Percentiles rank a stretch among this genome's conserved stretches.
Conservation (phyloP, 1,140 invertebrate species). For the Oryctes rhinoceros region DNA sequence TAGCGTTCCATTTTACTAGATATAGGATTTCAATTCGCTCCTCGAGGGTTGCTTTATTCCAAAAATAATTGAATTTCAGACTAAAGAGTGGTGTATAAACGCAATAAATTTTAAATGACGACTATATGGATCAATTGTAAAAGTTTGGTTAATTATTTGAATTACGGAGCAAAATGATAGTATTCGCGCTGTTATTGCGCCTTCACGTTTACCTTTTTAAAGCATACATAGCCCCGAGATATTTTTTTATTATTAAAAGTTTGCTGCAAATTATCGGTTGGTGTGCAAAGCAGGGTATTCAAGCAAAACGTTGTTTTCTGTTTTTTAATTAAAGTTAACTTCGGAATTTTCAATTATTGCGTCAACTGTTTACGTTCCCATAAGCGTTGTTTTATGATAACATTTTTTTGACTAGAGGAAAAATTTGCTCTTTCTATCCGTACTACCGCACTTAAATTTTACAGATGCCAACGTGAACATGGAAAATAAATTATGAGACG, state of each 20-base stretch:
- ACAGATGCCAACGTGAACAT: not conserved
- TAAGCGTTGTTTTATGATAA: not conserved
- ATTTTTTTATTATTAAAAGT: slow-evolving; percentile 1
- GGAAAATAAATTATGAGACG: too few relatives aligned
- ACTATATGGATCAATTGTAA: not conserved
- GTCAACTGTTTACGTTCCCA: not conserved
- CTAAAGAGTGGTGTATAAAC: not conserved
- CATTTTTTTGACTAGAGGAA: not conserved
- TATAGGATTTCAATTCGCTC: slow-evolving; percentile 3
- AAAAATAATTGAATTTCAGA: not conserved
- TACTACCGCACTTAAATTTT: not conserved
- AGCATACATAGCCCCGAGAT: not conserved
- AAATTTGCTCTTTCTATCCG: not conserved
- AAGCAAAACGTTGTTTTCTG: not conserved
- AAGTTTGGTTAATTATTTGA: slow-evolving; percentile 15
- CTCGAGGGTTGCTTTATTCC: not conserved
- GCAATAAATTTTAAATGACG: not conserved
- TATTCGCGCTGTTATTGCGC: not conserved
- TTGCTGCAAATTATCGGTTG: not conserved
- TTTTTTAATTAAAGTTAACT: slow-evolving; percentile 2
- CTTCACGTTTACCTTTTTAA: not conserved
- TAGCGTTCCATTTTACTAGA: not conserved
- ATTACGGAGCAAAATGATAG: not conserved
- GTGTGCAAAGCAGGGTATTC: not conserved
- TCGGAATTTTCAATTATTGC: slow-evolving; percentile 19